Base-by-base conservation (phyloP, 2,888 invertebrate genomes). In the Sphinx pinastri region DNA sequence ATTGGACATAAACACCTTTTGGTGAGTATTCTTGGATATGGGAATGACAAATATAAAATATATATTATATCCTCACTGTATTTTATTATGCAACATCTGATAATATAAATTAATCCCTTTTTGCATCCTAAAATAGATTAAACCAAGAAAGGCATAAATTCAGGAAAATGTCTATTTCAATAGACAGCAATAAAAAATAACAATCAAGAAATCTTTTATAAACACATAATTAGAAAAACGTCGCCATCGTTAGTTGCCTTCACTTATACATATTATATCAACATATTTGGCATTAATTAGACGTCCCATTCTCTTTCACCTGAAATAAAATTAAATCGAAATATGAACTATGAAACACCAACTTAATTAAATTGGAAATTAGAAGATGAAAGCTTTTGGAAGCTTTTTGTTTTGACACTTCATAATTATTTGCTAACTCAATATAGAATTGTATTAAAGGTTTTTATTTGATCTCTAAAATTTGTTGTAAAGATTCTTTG, bases 361-460 rank as follows among this genome's bases (percentile, higher is more conserved):
- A 72, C 75, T 80, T 79, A 81, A 83, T 79, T 81, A 79, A 81
- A 79, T 76, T 81, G 71, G 73, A 76, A 81, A 82, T 83, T 77
- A 75, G 69, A 77, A 80, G 77, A 81, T 80, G 77, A 81, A 81
- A 79, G 80, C 76, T 74, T 81, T 77, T 74, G 74, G 72, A 69
- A 76, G 77, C 79, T 79, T 81, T 81, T 81, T 81, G 81, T 83
- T 81, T 78, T 80, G 80, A 81, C 79, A 80, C 78, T 77, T 79
- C 75, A 74, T 80, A 77, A 79, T 78, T 76, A 82, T 80, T 79
- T 76, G 73, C 74, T 79, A 74, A 81, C 77, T 78, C 71, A 76
- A 75, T 74, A 70, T 73, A 71, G 72, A 76, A 75, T 75, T 72
- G 70, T 75, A 77, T 74, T 67, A 71, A 73, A 71, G 55, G 60